Base-by-base conservation (phyloP, 2,888 invertebrate genomes). In the Merodon equestris region DNA sequence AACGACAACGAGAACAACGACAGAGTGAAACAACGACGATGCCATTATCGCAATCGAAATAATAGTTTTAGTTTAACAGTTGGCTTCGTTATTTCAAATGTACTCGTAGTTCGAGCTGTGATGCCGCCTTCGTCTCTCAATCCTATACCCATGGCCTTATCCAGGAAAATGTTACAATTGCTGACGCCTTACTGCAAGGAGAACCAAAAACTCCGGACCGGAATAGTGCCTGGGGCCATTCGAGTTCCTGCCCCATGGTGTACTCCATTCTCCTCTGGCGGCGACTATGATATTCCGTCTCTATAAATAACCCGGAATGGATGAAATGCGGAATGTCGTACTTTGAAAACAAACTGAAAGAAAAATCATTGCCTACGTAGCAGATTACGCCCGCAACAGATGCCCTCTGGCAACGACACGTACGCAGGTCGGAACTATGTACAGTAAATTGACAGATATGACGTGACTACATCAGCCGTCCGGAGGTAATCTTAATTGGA, bases 21-120 rank as follows among this genome's bases (percentile, higher is more conserved):
- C 9, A 40, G 12, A n/a, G n/a, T 1, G 9, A 53, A 40, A 60
- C 57, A 50, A 42, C 27, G 40, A 61, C 57, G 51, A 64, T 38
- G 58, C 60, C 64, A 72, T 76, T 76, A 76, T 76, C 60, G 50
- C 58, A 76, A 72, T 71, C 66, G 66, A 66, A 61, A 66, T 66
- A 76, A 74, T 70, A 76, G 72, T 72, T 66, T 73, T 72, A 61
- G 66, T 66, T 72, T 66, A 44, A 72, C 61, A 76, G 76, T 72
- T 72, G 66, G 72, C 72, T 76, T 76, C 72, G 76, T 72, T 76
- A 76, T 72, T 76, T 56, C 72, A 72, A 76, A 72, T 72, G 66
- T 60, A 72, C 66, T 48, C 53, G 34, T 9, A 15, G 0, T 14
- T 3, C 36, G 36, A 36, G 36, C 17, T n/a, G n/a, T n/a, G n/a